A percentile compares a stretch with the other conserved stretches of the same genome.
Conservation (phyloP, 2,113 vertebrate species). For the Erpornis zantholeuca region DNA sequence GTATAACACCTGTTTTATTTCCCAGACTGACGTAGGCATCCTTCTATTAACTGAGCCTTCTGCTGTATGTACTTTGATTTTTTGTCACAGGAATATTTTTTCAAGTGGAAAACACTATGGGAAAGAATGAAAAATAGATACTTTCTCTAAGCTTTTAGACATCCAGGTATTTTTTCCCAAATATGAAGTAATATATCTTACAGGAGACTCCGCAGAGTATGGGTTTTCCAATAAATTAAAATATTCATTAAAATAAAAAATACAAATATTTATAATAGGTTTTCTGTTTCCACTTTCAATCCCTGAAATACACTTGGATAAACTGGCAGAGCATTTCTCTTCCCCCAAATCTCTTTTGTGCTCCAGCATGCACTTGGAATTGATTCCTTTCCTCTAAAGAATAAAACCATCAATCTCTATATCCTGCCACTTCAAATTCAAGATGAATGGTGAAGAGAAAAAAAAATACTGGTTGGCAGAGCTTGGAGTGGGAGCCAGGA, state of each 20-base stretch:
- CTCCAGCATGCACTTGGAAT: background rate
- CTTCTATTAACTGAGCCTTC: background rate
- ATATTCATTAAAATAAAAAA: background rate
- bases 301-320: background rate
- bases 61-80: background rate
- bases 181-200: background rate
- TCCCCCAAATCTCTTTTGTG: background rate
- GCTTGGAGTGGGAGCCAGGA: background rate
- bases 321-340: background rate
- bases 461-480: slow-evolving; percentile 28
- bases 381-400: slow-evolving; percentile 14
- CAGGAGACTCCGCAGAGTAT: background rate
- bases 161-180: background rate
- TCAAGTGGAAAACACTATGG: background rate
- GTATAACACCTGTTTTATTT: background rate
- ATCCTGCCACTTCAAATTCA: slow-evolving; percentile 13
- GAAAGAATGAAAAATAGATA: background rate
- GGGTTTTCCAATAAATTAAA: background rate
- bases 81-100: background rate
- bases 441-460: background rate
- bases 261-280: background rate
- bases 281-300: background rate
- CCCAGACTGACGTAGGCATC: background rate
- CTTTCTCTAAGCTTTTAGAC: background rate
- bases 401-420: slow-evolving; percentile 7